Conservation (phyloP, 2,797 vertebrate species). For the Amphiprion clarkii region DNA sequence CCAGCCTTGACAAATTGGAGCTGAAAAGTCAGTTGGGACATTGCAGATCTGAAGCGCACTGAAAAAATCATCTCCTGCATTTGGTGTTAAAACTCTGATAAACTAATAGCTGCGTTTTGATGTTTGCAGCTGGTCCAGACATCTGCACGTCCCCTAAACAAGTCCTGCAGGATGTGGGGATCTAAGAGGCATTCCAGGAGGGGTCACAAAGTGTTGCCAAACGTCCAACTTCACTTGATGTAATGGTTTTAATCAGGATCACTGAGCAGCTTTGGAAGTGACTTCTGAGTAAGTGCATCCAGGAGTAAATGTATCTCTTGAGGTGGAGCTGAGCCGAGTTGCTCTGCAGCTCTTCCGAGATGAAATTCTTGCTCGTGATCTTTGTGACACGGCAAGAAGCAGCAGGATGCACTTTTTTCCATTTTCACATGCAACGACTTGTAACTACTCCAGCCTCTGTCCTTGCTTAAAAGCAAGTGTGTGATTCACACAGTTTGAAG, state of each 20-base stretch:
- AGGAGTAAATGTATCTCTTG: conserved; percentile 35
- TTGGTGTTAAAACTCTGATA: conserved; percentile 17
- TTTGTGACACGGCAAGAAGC: conserved; percentile 33
- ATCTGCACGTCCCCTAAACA: conserved; percentile 12
- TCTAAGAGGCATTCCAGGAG: conserved; percentile 22
- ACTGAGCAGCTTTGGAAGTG: conserved; percentile 25
- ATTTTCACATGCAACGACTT: conserved; percentile 7
- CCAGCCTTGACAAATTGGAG: conserved; percentile 62
- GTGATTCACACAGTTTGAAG: conserved; percentile 12
- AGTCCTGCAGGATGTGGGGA: conserved; percentile 12
- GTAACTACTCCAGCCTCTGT: not conserved
- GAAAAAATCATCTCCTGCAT: not conserved
- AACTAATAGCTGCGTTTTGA: conserved; percentile 10
- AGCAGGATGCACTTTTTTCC: conserved; percentile 18
- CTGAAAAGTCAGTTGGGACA: conserved; percentile 43
- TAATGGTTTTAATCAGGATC: conserved; percentile 31
- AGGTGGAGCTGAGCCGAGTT: not conserved
- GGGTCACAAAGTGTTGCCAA: conserved; percentile 37
- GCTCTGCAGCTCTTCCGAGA: conserved; percentile 31
- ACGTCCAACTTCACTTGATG: conserved; percentile 10
- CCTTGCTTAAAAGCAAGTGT: not conserved
- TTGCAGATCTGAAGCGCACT: conserved; percentile 20
- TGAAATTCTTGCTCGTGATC: conserved; percentile 22
- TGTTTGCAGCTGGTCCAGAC: not conserved
- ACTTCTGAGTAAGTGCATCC: conserved; percentile 10